Base-by-base conservation (phyloP, 2,797 vertebrate genomes). In the Ctenopoma kingsleyae region DNA sequence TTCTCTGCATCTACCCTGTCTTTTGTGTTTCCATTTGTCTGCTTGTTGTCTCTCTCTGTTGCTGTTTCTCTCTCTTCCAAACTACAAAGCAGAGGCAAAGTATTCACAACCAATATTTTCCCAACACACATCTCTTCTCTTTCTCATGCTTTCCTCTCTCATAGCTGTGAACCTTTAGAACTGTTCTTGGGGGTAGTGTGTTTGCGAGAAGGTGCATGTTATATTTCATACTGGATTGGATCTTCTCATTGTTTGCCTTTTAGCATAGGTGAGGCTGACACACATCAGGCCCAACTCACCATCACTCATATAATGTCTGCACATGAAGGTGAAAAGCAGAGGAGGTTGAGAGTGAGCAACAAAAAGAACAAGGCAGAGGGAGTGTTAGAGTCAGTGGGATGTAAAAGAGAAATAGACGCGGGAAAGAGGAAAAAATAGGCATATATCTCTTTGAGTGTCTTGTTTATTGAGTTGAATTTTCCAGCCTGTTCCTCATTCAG, bases 381-480 rank as follows among this genome's bases (percentile, higher is more conserved):
- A 17, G 10, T n/a, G 48, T 77, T 70, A 66, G 38, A 75, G 52
- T 79, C 49, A 38, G 20, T 17, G 1, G 49, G 43, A 70, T 49
- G 41, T 27, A 40, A 38, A 43, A 67, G 19, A 44, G 47, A 41
- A 57, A 27, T 35, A 22, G 20, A 36, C 6, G 38, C 8, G 13
- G 19, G 38, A 58, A 36, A 35, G 16, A 12, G 15, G 41, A 38
- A 35, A 25, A 53, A 52, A 53, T 2, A 12, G 7, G 27, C 53
- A 8, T 32, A 11, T 36, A 50, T 77, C 61, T 46, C 11, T 67
- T 56, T 19, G 49, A 66, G 38, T 48, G 36, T 63, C 35, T 60
- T 49, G 66, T 65, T 66, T 61, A 70, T 71, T 71, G 60, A 73
- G 61, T 75, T 27, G 56, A 73, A 76, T 64, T 57, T 68, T 58